Base-by-base conservation (phyloP, 2,888 invertebrate genomes). In the Timema cristinae region DNA sequence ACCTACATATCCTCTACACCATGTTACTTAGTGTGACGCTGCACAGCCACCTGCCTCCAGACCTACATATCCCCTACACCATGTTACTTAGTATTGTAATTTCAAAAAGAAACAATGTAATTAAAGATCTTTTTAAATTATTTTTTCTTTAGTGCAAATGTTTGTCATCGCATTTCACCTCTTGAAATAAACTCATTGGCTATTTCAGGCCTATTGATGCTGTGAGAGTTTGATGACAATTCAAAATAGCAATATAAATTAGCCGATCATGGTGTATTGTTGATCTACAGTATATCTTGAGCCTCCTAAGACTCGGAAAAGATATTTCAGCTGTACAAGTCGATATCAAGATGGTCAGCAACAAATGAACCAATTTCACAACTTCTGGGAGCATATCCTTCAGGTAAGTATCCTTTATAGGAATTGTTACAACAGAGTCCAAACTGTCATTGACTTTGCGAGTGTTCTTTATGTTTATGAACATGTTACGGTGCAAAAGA, bases 161-260 rank as follows among this genome's bases (percentile, higher is more conserved):
- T 59, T 59, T 59, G 59, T n/a, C 5, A 9, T 59, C 8, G 1
- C 32, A 59, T 59, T 11, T 59, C n/a, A 13, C 10, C 59, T n/a
- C 59, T 11, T n/a, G 59, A 59, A 59, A 59, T 59, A 5, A 59
- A 59, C n/a, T 59, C 59, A 59, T 59, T 59, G 59, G 59, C 59
- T n/a, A 59, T 10, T 59, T 59, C 59, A 13, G 11, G 8, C n/a
- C 13, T 59, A n/a, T 11, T 11, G n/a, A 59, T 8, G 4, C 9
- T 59, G 13, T 59, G 5, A 13, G 59, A 32, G 32, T 32, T 32
- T 32, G 1, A 32, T 32, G 32, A 4, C 32, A 32, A 32, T 32
- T 32, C 32, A 32, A 32, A 32, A 32, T 32, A n/a, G 59, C 15
- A 15, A 59, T 32, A 7, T 15, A n/a, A 59, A 8, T 59, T 59